Conservation (phyloP, 2,888 invertebrate genomes). For the Caenorhabditis doughertyi region DNA sequence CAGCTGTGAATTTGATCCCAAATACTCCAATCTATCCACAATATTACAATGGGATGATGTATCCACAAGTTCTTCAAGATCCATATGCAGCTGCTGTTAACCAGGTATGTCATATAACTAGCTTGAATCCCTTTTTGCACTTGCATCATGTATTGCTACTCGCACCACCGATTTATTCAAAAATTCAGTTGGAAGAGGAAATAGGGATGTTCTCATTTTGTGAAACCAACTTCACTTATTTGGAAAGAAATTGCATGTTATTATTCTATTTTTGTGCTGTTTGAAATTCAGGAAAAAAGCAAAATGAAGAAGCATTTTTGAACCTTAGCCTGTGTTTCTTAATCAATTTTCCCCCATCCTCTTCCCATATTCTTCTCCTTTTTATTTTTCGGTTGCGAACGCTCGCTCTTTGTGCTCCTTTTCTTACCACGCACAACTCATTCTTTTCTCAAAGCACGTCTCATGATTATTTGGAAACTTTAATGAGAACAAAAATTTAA, state of each 20-base stretch:
- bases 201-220: constrained; percentile 10
- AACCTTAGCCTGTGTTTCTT: not conserved
- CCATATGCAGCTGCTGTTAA: constrained; percentile 70
- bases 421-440: constrained; percentile 41
- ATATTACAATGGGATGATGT: constrained; percentile 77
- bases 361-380: constrained; percentile 12
- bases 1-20: constrained; percentile 71
- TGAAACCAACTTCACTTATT: not conserved
- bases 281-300: not conserved
- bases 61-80: constrained; percentile 71
- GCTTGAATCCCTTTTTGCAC: constrained; percentile 38
- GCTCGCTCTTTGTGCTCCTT: constrained; percentile 49
- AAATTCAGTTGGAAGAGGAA: constrained; percentile 34
- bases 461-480: constrained; percentile 27
- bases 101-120: constrained; percentile 61
- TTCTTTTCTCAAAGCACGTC: constrained; percentile 53
- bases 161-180: constrained; percentile 30
- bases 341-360: not conserved
- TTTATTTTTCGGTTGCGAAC: constrained; percentile 57
- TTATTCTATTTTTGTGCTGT: not conserved
- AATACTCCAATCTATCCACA: constrained; percentile 71
- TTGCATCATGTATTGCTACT: constrained; percentile 49
- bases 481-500: not conserved
- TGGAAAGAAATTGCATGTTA: constrained; percentile 15
- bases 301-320: not conserved